These are phyloP conservation scores for Saimiri boliviensis DNA, from an alignment of 2,113 vertebrate species.

Conservation along the genomic window DNA sequence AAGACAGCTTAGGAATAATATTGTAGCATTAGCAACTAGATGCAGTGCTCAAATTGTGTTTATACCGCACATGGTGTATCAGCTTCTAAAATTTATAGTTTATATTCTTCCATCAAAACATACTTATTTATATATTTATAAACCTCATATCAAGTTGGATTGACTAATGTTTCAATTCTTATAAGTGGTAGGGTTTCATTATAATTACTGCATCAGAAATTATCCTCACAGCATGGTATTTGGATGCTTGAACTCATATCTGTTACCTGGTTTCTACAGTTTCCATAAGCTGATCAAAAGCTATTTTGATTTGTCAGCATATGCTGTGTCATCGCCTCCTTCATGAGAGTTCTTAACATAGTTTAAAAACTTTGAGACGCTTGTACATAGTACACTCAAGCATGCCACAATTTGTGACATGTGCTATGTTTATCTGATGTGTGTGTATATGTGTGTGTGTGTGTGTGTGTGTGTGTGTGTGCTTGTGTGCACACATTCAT, in stretches of 20 bases:
- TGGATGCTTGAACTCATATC: not conserved
- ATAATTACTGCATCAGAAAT: not conserved
- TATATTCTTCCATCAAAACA: not conserved
- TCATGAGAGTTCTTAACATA: not conserved
- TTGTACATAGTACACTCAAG: not conserved
- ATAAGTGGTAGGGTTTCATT: not conserved
- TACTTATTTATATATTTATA: not conserved
- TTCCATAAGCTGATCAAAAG: not conserved
- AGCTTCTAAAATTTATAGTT: not conserved
- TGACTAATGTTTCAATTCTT: not conserved
- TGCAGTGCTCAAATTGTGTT: not conserved
- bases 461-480: not conserved
- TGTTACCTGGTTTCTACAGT: not conserved
- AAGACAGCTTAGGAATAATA: not conserved
- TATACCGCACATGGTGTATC: not conserved
- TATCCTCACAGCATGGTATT: not conserved
- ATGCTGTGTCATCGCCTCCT: not conserved
- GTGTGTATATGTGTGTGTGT: not conserved
- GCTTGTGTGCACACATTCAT: not conserved
- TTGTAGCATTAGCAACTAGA: not conserved
- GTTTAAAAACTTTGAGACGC: not conserved
- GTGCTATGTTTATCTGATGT: not conserved
- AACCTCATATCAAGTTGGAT: not conserved
- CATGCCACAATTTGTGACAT: not conserved
- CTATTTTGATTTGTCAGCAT: not conserved